Evolutionary conservation across 2,888 invertebrate genomes (phyloP).

Genomic region (Leucoptera coffeella): DNA sequence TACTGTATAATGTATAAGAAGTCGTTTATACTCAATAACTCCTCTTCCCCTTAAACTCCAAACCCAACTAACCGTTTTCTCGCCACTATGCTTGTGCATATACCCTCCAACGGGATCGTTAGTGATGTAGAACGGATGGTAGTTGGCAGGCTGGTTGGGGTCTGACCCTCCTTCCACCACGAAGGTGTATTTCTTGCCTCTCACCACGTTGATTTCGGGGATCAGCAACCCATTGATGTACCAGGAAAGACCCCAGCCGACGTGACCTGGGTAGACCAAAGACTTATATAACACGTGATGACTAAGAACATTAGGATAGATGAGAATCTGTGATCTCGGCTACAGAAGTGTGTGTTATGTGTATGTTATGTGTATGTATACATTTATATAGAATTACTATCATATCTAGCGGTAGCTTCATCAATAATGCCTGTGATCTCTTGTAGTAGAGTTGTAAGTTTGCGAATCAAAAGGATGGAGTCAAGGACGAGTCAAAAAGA

Average conservation of each 20-base stretch:
- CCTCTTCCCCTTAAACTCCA: neutral
- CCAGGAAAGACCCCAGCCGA: slow-evolving; percentile 92
- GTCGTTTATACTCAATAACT: no score
- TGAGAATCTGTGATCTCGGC: no score
- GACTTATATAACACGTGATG: no score
- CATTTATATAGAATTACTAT: no score
- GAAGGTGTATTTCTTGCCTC: slow-evolving; percentile 83
- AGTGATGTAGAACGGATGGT: slow-evolving; percentile 91
- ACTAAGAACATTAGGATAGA: no score
- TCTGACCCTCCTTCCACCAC: slow-evolving; percentile 82
- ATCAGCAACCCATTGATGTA: slow-evolving; percentile 90
- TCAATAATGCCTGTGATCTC: no score
- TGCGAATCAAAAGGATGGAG: no score
- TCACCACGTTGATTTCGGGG: slow-evolving; percentile 83
- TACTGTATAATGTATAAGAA: neutral
- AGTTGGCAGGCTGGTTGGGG: slow-evolving; percentile 71
- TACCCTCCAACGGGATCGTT: slow-evolving; percentile 90
- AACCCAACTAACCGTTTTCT: slow-evolving; percentile 59
- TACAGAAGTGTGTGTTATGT: no score
- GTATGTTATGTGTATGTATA: no score
- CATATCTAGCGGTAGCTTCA: no score
- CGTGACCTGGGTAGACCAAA: slow-evolving; percentile 83
- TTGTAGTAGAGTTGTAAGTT: no score
- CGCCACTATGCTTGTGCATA: slow-evolving; percentile 73
- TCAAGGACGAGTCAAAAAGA: no score